phyloP scores from a whole-genome alignment of 2,888 invertebrate genomes.

The Cheilosia urbana region DNA sequence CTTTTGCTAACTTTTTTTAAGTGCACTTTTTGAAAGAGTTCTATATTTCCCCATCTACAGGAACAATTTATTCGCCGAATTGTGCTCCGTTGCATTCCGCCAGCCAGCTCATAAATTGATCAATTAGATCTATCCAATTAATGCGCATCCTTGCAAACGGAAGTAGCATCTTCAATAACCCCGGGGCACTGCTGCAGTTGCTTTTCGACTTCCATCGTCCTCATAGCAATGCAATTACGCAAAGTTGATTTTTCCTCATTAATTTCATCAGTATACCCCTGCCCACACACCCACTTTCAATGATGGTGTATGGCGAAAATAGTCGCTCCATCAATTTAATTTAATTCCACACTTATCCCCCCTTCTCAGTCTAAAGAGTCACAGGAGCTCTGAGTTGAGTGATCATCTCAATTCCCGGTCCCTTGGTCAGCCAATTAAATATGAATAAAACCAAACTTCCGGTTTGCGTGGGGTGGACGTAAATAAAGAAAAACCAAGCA shows the following conservation, averaged over 20 bases:
- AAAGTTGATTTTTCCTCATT: conserved; percentile 68
- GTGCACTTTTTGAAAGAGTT: background rate
- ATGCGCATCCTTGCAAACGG: conserved; percentile 61
- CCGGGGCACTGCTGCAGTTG: conserved; percentile 22
- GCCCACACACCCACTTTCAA: conserved; percentile 5
- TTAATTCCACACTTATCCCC: conserved; percentile 46
- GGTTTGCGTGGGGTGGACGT: conserved; percentile 7
- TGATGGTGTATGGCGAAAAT: conserved; percentile 7
- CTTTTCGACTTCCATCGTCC: conserved; percentile 17
- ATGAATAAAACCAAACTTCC: conserved; percentile 70
- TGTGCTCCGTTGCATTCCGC: background rate
- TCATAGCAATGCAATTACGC: conserved; percentile 52
- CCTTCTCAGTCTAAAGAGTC: background rate
- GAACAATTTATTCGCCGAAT: background rate
- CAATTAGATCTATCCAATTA: conserved; percentile 72
- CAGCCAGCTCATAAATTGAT: conserved; percentile 43
- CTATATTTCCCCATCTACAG: background rate
- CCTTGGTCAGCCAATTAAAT: conserved; percentile 61
- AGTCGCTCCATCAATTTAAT: conserved; percentile 48
- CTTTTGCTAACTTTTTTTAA: background rate
- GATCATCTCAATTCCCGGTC: conserved; percentile 33
- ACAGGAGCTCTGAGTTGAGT: background rate
- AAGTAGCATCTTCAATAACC: conserved; percentile 60
- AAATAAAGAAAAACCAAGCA: conserved; percentile 22
- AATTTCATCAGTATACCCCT: conserved; percentile 44